Evolutionary conservation across 2,113 vertebrate genomes (phyloP).

Genomic region (Gallinago undulata): DNA sequence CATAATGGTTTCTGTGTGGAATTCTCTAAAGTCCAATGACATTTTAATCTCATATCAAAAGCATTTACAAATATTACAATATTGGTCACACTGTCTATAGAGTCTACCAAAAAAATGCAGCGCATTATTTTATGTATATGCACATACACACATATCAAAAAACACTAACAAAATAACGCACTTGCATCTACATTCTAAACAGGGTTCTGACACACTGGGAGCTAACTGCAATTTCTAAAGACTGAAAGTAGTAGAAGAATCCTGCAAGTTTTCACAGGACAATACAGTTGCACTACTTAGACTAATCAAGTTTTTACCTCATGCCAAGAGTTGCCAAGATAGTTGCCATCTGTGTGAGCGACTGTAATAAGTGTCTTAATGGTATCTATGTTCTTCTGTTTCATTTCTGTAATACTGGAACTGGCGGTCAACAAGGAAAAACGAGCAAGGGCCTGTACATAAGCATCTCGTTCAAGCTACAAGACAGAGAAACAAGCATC

Average conservation of each 20-base stretch:
- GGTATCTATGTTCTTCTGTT: slow-evolving; percentile 98
- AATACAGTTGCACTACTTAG: neutral
- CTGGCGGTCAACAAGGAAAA: slow-evolving; percentile 96
- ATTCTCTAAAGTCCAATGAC: neutral
- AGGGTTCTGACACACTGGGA: neutral
- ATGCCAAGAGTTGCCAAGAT: slow-evolving; percentile 96
- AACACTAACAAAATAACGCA: neutral
- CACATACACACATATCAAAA: neutral
- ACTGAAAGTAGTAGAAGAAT: neutral
- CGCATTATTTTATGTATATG: neutral
- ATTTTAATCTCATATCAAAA: neutral
- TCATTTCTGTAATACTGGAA: slow-evolving; percentile 99
- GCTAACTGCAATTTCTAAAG: neutral
- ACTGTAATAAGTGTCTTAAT: slow-evolving; percentile 98
- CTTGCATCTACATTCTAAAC: neutral
- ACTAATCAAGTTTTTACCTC: slow-evolving; percentile 78
- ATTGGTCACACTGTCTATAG: neutral
- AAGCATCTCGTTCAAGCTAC: slow-evolving; percentile 94
- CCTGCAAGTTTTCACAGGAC: neutral
- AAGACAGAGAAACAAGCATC: neutral
- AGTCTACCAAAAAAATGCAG: neutral
- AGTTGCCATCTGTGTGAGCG: slow-evolving; percentile 97
- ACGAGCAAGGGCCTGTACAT: slow-evolving; percentile 93
- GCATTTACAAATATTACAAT: neutral
- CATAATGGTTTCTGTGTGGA: neutral